phyloP scores from a whole-genome alignment of 2,888 invertebrate species.

The Lasius platythorax region DNA sequence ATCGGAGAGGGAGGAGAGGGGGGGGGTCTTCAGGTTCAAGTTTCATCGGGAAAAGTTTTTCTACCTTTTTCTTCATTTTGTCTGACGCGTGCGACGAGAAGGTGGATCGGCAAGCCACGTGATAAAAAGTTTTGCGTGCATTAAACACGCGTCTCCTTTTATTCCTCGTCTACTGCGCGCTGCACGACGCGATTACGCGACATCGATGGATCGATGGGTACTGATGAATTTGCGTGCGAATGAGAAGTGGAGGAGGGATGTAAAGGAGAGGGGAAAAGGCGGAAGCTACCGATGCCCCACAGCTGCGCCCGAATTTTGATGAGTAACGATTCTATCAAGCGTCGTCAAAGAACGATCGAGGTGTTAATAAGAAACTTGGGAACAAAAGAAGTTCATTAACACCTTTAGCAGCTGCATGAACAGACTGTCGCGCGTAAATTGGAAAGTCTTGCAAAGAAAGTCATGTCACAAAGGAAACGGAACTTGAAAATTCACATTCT shows the following conservation, averaged over 20 bases:
- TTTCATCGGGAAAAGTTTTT: constrained; percentile 37
- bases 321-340: constrained; percentile 71
- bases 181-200: constrained; percentile 20
- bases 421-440: constrained; percentile 41
- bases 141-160: constrained; percentile 36
- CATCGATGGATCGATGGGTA: constrained; percentile 27
- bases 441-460: constrained; percentile 27
- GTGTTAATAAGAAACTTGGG: constrained; percentile 66
- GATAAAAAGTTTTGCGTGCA: constrained; percentile 30
- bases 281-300: constrained; percentile 38
- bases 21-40: constrained; percentile 31
- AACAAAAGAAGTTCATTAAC: constrained; percentile 75
- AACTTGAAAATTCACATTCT: not conserved
- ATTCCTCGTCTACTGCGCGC: not conserved
- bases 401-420: constrained; percentile 71
- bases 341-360: constrained; percentile 56
- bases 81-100: not conserved
- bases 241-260: not conserved
- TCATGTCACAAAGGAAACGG: not conserved
- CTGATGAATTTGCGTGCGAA: constrained; percentile 36
- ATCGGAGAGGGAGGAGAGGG: not conserved
- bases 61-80: not conserved
- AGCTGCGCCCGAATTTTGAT: constrained; percentile 73
- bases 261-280: not conserved
- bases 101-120: not conserved